Base-by-base conservation (phyloP, 2,113 vertebrate species). In the Oryzias melastigma region DNA sequence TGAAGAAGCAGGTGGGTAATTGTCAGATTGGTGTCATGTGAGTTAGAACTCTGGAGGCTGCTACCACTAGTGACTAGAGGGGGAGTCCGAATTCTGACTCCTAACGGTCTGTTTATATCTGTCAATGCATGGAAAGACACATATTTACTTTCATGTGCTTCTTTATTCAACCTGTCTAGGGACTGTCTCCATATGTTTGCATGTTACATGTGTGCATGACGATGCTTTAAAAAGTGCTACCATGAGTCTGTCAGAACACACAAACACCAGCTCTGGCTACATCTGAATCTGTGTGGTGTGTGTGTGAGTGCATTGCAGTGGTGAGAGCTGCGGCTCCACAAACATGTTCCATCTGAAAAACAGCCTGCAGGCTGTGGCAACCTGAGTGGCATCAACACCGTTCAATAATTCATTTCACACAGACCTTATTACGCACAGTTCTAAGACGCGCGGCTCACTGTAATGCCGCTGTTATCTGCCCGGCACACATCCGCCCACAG, bases 381-480 rank as follows among this genome's bases (percentile, higher is more conserved):
- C 49, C 52, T 22, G 45, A 62, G 55, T 22, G 62, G 68, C 63
- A 53, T 73, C 73, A 74, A 62, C 80, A 22, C 2, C 4, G 15
- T 41, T 87, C 54, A 81, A 85, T 80, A 74, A 85, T 85, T 80
- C 58, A 83, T 69, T 51, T 49, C 41, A 58, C 57, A 56, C 59
- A 15, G 58, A 55, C 65, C 65, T 70, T 58, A 75, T 73, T 75
- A 74, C 63, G 25, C 4, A 51, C 56, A 45, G 45, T 52, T 67
- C 55, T 20, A 24, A 62, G 43, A 68, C 59, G 57, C 29, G 17
- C 47, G 4, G 68, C 20, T 50, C 18, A 12, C 44, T 58, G 59
- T 48, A 53, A 61, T 40, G 6, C 54, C 10, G 14, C 47, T 41
- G 62, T 76, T 78, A 78, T 71, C 68, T 60, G 59, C 49, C 55